Base-by-base conservation (phyloP, 2,888 invertebrate genomes). In the Melanargia galathea region DNA sequence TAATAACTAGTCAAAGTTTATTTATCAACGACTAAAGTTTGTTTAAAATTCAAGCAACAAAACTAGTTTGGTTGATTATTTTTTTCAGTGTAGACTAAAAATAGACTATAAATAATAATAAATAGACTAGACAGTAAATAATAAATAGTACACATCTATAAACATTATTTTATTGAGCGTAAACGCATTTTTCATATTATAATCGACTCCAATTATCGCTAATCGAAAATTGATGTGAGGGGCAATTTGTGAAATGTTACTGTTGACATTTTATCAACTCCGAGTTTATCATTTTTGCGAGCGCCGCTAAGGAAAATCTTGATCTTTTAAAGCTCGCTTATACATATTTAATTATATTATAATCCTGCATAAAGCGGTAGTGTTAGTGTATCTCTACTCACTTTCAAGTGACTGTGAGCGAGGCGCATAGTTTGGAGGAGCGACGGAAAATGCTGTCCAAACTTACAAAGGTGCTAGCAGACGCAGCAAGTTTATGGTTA, bases 151-250 rank as follows among this genome's bases (percentile, higher is more conserved):
- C n/a, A n/a, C n/a, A n/a, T n/a, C n/a, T 11, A 11, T 35, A 35
- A 11, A 6, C 7, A 35, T 11, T 30, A 46, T 60, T 46, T 57
- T 48, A 48, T 57, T 64, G 48, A 45, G 59, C 56, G 62, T 60
- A 62, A 55, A 67, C 62, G 49, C 51, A 64, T 72, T 66, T 69
- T 67, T 63, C 64, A 66, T 67, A 66, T 65, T 67, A 66, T 65
- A 70, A 65, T 68, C 70, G 61, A 60, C 63, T 64, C 65, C 68
- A 73, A 72, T 89, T 86, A 86, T 78, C 78, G 79, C 85, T 90
- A 90, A 90, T 90, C 88, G 83, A 87, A 88, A 85, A 84, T 89
- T 89, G 89, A 90, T 90, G 90, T 82, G 80, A 78, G 75, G 75
- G 74, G 87, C 87, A 89, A 90, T 90, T 89, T 89, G 84, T 77